Percentiles rank a stretch among this genome's conserved stretches.
Evolutionary conservation across 2,113 vertebrate species (phyloP).

Genomic region (Pionites leucogaster): DNA sequence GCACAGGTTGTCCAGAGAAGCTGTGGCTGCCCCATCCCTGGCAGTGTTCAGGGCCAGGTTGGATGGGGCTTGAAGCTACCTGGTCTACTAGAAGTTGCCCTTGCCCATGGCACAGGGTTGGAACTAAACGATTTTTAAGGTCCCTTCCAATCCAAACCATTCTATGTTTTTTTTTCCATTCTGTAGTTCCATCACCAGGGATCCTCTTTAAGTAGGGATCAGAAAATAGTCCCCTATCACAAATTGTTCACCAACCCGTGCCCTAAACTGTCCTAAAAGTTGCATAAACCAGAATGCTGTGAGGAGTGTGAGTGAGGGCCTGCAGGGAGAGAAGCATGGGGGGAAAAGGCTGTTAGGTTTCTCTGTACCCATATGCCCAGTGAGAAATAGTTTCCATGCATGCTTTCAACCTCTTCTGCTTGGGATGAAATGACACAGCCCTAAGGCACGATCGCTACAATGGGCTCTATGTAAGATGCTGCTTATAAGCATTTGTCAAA

Average conservation of each 20-base stretch:
- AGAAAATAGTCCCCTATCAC: not conserved
- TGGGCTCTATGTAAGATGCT: conserved; percentile 1
- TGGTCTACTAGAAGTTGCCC: not conserved
- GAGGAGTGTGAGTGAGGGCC: not conserved
- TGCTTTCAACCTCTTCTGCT: conserved; percentile 20
- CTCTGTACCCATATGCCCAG: not conserved
- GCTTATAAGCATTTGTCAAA: not conserved
- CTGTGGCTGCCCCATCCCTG: not conserved
- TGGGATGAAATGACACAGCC: conserved; percentile 29
- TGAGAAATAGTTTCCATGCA: conserved; percentile 37
- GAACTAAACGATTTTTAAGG: not conserved
- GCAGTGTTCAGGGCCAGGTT: not conserved
- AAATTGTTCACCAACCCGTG: not conserved
- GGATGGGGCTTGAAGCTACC: not conserved
- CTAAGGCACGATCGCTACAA: not conserved
- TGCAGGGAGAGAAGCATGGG: not conserved
- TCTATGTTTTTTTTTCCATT: not conserved
- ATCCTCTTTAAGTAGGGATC: not conserved
- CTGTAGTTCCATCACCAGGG: not conserved
- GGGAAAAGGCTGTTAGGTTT: not conserved
- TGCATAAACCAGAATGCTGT: not conserved
- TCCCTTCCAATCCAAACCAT: not conserved
- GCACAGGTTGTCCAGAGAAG: not conserved
- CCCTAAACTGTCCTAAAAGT: not conserved
- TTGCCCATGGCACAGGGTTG: not conserved